Percentiles rank a stretch among this genome's conserved stretches.
These are phyloP conservation scores for Cololabis saira DNA, from an alignment of 2,113 vertebrate species.

Conservation along the genomic window DNA sequence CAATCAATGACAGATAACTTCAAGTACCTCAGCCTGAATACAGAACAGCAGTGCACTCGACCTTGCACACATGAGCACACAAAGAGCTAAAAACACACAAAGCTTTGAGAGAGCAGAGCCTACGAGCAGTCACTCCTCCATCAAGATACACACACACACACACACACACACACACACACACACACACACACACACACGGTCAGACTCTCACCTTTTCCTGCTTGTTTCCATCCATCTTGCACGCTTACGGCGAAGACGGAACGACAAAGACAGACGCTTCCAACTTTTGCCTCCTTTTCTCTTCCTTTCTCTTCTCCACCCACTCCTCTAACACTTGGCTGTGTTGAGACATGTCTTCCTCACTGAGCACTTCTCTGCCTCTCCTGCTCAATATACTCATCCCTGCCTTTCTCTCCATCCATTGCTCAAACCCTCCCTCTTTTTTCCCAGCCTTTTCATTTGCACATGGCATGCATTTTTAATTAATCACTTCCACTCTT, in stretches of 20 bases:
- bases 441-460: conserved; percentile 45
- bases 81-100: conserved; percentile 31
- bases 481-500: conserved; percentile 68
- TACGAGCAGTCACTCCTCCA: conserved; percentile 35
- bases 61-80: conserved; percentile 8
- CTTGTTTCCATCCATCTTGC: conserved; percentile 36
- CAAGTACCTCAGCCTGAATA: background rate
- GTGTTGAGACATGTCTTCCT: conserved; percentile 73
- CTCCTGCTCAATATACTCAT: conserved; percentile 21
- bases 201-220: conserved; percentile 33
- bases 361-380: conserved; percentile 40
- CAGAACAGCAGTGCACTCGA: background rate
- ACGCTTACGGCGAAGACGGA: conserved; percentile 26
- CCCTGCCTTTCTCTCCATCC: conserved; percentile 25
- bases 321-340: conserved; percentile 65
- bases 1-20: conserved; percentile 3
- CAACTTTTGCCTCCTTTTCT: conserved; percentile 52
- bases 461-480: conserved; percentile 58
- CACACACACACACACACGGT: conserved; percentile 1
- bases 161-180: conserved; percentile 18
- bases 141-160: conserved; percentile 28
- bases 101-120: conserved; percentile 56
- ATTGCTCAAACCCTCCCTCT: conserved; percentile 15
- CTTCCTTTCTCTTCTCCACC: conserved; percentile 62
- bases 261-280: conserved; percentile 33